These are phyloP conservation scores for Cladorhizidae sp. DNA, from an alignment of 37 sponge, comb jelly and placozoan genomes.

Conservation along the genomic window DNA sequence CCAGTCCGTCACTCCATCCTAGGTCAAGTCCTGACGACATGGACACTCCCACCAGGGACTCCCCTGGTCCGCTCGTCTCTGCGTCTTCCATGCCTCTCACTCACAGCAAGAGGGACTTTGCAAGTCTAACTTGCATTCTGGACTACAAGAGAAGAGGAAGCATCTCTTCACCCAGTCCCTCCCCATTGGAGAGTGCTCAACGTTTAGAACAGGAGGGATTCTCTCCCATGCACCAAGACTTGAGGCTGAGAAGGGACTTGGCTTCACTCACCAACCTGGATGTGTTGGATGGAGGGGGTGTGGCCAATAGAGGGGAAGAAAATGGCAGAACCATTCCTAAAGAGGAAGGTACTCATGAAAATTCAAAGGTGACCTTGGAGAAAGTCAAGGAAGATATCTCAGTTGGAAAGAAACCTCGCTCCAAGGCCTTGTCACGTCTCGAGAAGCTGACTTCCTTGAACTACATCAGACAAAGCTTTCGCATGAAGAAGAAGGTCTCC, in stretches of 20 bases:
- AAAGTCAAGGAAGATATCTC: neutral
- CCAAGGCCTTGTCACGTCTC: constrained; percentile 19
- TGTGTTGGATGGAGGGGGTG: neutral
- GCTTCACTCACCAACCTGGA: neutral
- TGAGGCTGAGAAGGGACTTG: neutral
- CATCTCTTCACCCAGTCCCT: too few species aligned
- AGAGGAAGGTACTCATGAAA: neutral
- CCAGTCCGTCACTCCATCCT: neutral
- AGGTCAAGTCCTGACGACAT: neutral
- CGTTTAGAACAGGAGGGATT: neutral
- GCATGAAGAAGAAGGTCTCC: constrained; percentile 37
- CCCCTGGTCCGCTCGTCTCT: neutral
- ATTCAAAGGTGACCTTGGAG: neutral
- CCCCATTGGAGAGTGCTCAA: neutral
- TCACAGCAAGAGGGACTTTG: constrained; percentile 26
- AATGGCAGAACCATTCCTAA: neutral
- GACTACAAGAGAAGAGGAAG: neutral
- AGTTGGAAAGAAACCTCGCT: constrained; percentile 3
- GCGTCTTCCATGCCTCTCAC: constrained; percentile 1
- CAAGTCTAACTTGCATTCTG: constrained; percentile 31
- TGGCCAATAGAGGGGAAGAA: neutral
- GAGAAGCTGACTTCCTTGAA: constrained; percentile 65
- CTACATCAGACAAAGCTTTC: constrained; percentile 56
- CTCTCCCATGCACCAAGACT: neutral
- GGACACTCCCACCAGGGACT: constrained; percentile 17